A percentile compares a stretch with the other conserved stretches of the same genome.
phyloP scores from a whole-genome alignment of 35 echinoderm and acorn worm genomes.

The Heliocidaris erythrogramma region DNA sequence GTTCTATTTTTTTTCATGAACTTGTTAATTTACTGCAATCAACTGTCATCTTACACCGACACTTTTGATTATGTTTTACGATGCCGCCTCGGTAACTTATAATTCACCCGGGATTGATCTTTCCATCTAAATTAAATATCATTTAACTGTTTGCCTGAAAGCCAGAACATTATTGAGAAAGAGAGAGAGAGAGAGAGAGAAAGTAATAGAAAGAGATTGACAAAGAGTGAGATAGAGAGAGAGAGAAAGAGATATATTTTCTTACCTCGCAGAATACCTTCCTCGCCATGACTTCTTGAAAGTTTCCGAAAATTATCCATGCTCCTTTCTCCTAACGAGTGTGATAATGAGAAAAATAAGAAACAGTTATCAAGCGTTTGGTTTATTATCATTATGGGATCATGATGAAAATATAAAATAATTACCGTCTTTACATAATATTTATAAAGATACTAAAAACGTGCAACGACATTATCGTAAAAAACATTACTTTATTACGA shows the following conservation, averaged over 20 bases:
- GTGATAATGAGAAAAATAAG: no score
- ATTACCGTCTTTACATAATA: no score
- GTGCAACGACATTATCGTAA: no score
- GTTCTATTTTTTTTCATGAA: background rate
- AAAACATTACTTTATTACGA: no score
- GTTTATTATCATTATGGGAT: no score
- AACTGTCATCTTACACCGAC: background rate
- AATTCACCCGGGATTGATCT: background rate
- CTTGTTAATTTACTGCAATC: background rate
- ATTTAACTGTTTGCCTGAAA: background rate
- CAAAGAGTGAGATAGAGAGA: background rate
- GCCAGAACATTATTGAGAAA: background rate
- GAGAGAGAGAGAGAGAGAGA: background rate
- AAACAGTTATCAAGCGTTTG: no score
- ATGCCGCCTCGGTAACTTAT: background rate
- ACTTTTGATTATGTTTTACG: background rate
- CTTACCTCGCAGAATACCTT: conserved; percentile 76
- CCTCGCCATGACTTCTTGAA: conserved; percentile 77
- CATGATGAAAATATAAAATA: no score
- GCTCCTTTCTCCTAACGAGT: conserved; percentile 55
- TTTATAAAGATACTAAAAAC: no score
- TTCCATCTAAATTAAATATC: no score
- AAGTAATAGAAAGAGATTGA: background rate
- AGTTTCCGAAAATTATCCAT: conserved; percentile 81
- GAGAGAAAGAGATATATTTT: background rate